Base-by-base conservation (phyloP, 2,797 vertebrate species). In the Rhyacichthys aspro region DNA sequence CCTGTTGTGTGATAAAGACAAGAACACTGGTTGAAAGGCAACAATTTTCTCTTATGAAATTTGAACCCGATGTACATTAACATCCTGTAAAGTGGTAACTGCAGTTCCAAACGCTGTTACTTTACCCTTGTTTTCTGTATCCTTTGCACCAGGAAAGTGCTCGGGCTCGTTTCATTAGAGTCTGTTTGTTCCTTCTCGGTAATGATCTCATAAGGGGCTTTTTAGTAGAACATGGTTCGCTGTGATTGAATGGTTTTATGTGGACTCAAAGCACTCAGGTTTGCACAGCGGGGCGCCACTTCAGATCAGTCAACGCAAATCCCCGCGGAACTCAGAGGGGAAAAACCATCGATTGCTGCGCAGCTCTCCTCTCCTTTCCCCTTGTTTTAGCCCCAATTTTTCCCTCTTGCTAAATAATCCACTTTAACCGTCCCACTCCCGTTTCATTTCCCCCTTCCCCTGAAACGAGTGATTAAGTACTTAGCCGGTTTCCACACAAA, bases 161-260 rank as follows among this genome's bases (percentile, higher is more conserved):
- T 65, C 50, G 32, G 59, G 70, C 74, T 76, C 70, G 72, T 63
- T 86, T 87, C 76, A 84, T 88, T 86, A 86, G 72, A 19, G 78
- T 43, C 73, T 82, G 80, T 85, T 83, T 85, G 76, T 85, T 88
- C 75, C 76, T 84, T 76, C 72, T 74, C 44, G 43, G 76, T 88
- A 89, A 89, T 87, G 83, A 86, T 82, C 82, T 89, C 88, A 86
- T 90, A 75, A 85, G 86, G 75, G 87, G 79, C 76, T 86, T 88
- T 89, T 89, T 84, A 86, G 86, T 55, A 59, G 66, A 87, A 89
- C 85, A 89, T 69, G 77, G 74, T 76, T 63, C 74, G 68, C 80
- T 81, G 81, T 85, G 83, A 88, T 81, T 86, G 88, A 89, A 81
- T 42, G 78, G 81, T 88, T 91, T 90, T 87, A 88, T 86, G 83